Base-by-base conservation (phyloP, 2,888 invertebrate species). In the Leucophora obtusa region DNA sequence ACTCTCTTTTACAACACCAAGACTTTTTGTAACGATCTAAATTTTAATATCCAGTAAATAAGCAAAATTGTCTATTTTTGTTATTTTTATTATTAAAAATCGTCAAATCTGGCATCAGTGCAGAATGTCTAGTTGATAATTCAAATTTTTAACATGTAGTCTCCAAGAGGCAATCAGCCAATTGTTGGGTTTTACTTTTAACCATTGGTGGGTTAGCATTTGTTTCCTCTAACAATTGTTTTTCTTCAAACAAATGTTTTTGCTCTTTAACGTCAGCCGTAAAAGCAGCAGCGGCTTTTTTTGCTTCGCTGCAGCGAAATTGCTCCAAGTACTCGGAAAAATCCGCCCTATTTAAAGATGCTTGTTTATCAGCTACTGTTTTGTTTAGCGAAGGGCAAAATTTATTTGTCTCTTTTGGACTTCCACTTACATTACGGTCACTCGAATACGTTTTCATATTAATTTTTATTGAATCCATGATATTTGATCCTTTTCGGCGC, bases 81-180 rank as follows among this genome's bases (percentile, higher is more conserved):
- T n/a, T n/a, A n/a, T n/a, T n/a, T n/a, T n/a, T n/a, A n/a, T n/a
- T n/a, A n/a, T 10, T 35, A 2, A 24, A 5, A 43, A 7, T 14
- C n/a, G n/a, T n/a, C n/a, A n/a, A n/a, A n/a, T n/a, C n/a, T n/a
- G n/a, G n/a, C n/a, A n/a, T n/a, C n/a, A n/a, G n/a, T n/a, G n/a
- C n/a, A n/a, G n/a, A n/a, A n/a, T n/a, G n/a, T n/a, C n/a, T n/a
- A n/a, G n/a, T n/a, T n/a, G n/a, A n/a, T n/a, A n/a, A n/a, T n/a
- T n/a, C n/a, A n/a, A n/a, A n/a, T n/a, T n/a, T 43, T 76, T 83
- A 90, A 85, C 90, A 90, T 76, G 90, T 90, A 60, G 90, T 90
- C 84, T 90, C 90, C 74, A 90, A 84, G 80, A 90, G 85, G 47
- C 88, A 85, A 79, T 90, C 89, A 35, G 86, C 66, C 18, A 69